Evolutionary conservation across 2,888 invertebrate species (phyloP), one percentile per base, ranked within the genome.

Genomic region (Rotaria sp.): DNA sequence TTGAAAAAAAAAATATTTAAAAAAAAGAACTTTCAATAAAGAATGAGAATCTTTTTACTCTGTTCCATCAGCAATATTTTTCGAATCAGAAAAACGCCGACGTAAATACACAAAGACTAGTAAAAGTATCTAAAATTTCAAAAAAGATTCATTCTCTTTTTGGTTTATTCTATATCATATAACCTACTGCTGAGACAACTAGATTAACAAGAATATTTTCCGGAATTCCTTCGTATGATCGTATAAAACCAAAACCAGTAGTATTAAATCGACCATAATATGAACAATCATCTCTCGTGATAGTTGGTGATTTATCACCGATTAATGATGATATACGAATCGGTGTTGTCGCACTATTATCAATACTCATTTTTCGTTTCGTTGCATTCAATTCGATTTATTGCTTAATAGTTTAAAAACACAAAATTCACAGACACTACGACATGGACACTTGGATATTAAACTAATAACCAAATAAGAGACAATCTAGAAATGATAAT

Each of bases 191-290:
- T 45, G 80, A 85, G 4, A 84, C 86, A 26, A 75, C 41, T 13
- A 85, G 13, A 85, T 86, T 86, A 7, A 86, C 59, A 5, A 86
- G 2, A 45, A 86, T 74, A 55, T 86, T 86, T 41, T 86, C 86
- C 1, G 86, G 86, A 74, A 86, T 86, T 5, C 86, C 86, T 30
- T 86, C 86, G 21, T 85, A 86, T 35, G 85, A 85, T 85, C 85
- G 74, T 52, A 86, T 86, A 18, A 86, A 35, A 1, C 41, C 74
- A 55, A 80, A 84, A 8, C 85, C 57, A 35, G 85, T 85, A 10
- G 85, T 59, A 55, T 86, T 86, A 0, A 80, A 45, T 45, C 80
- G 41, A 45, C 80, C 80, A 45, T n/a, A 80, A 45, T 80, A 80
- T 7, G 45, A 45, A 80, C 80, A 80, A 15, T 80, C 80, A 45